Conservation (phyloP, 1,140 invertebrate species). For the Fragariocoptes setiger region DNA sequence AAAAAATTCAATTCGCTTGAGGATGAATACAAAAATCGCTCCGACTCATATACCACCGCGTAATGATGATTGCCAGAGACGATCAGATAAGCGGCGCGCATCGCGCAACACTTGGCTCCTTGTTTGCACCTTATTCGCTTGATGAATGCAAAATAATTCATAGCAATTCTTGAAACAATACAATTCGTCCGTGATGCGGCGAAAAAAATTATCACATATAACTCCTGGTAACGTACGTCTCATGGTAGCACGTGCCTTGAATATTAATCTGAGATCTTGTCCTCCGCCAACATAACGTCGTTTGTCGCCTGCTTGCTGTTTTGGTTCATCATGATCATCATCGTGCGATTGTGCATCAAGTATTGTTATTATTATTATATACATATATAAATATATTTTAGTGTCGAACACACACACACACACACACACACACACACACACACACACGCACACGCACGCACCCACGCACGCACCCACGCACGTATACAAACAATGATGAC, state of each 20-base stretch:
- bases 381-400: neutral
- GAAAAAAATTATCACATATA: neutral
- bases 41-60: too few relatives aligned
- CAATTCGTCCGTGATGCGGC: neutral
- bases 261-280: neutral
- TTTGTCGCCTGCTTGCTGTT: neutral
- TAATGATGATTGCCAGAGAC: too few relatives aligned
- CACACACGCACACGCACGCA: neutral
- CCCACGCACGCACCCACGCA: neutral
- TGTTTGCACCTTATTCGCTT: too few relatives aligned
- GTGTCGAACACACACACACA: neutral
- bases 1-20: constrained; percentile 27
- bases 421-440: neutral
- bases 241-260: neutral
- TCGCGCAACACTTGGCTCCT: too few relatives aligned
- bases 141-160: neutral
- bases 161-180: neutral
- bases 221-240: neutral
- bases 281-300: neutral
- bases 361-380: neutral
- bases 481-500: neutral
- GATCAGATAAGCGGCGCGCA: too few relatives aligned
- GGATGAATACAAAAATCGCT: neutral
- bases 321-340: neutral
- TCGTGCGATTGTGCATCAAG: neutral